phyloP scores from a whole-genome alignment of 2,797 vertebrate genomes.

The Xiphophorus birchmanni region DNA sequence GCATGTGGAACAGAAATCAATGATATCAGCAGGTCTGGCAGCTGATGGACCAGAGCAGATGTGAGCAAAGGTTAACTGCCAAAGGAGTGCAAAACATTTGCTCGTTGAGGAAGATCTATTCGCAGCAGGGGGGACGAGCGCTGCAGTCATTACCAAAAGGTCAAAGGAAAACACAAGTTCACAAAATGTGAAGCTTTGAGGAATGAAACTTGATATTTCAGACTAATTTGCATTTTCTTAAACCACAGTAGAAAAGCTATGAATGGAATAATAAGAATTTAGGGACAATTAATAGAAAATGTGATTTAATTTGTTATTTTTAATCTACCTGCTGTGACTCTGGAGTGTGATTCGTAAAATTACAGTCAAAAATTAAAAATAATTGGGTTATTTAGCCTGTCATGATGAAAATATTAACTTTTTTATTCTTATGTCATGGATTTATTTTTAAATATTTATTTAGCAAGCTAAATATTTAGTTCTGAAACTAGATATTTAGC shows the following conservation, averaged over 20 bases:
- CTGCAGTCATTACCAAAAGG: conserved; percentile 57
- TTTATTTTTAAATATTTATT: background rate
- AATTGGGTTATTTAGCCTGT: background rate
- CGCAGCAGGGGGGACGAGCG: conserved; percentile 36
- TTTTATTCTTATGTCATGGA: background rate
- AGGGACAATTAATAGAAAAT: background rate
- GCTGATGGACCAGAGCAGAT: conserved; percentile 43
- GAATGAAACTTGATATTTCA: conserved; percentile 14
- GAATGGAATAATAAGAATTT: background rate
- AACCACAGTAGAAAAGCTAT: conserved; percentile 1
- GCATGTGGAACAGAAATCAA: conserved; percentile 57
- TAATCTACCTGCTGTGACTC: background rate
- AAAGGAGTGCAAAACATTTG: conserved; percentile 50
- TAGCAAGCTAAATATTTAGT: too few relatives aligned
- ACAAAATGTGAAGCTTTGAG: conserved; percentile 6
- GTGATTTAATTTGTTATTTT: background rate
- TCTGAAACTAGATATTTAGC: background rate
- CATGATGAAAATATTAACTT: background rate
- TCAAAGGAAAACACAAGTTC: conserved; percentile 45
- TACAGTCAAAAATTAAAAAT: background rate
- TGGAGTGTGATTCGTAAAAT: background rate
- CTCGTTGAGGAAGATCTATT: conserved; percentile 44
- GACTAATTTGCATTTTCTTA: conserved; percentile 4
- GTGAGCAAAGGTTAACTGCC: conserved; percentile 70
- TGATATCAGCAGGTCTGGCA: conserved; percentile 59